Conservation (phyloP, 2,113 vertebrate species). For the Archocentrus centrarchus region DNA sequence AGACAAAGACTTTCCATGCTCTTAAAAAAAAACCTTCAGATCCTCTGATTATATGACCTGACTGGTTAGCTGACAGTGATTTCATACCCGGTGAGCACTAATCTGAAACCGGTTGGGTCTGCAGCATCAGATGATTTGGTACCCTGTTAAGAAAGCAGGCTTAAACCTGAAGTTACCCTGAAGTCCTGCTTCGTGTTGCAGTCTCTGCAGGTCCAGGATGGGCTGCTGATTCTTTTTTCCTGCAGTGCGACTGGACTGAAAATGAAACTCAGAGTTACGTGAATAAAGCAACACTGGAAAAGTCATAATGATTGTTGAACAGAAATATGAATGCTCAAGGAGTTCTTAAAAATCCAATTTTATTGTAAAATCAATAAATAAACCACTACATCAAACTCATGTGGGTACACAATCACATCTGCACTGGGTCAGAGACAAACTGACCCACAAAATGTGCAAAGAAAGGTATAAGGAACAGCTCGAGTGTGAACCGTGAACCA, state of each 20-base stretch:
- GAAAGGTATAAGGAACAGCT: conserved; percentile 10
- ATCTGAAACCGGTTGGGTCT: too few relatives aligned
- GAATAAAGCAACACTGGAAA: neutral
- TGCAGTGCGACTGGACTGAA: neutral
- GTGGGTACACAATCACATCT: conserved; percentile 36
- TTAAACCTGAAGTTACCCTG: too few relatives aligned
- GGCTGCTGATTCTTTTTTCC: too few relatives aligned
- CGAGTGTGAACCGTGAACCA: conserved; percentile 38
- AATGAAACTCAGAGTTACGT: neutral
- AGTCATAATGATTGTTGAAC: neutral
- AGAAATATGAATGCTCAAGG: neutral
- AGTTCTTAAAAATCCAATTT: conserved; percentile 61
- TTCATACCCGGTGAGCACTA: too few relatives aligned
- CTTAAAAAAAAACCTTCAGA: too few relatives aligned
- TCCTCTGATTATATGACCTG: too few relatives aligned
- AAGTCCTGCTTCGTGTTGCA: too few relatives aligned
- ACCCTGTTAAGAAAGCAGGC: too few relatives aligned
- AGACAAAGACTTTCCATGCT: too few relatives aligned
- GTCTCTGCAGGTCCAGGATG: too few relatives aligned
- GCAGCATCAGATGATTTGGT: too few relatives aligned
- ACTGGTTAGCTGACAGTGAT: too few relatives aligned
- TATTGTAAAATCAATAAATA: conserved; percentile 67
- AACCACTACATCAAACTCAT: conserved; percentile 52
- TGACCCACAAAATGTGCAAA: conserved; percentile 24
- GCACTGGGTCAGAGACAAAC: conserved; percentile 27